Base-by-base conservation (phyloP, 2,888 invertebrate species). In the Alitta virens region DNA sequence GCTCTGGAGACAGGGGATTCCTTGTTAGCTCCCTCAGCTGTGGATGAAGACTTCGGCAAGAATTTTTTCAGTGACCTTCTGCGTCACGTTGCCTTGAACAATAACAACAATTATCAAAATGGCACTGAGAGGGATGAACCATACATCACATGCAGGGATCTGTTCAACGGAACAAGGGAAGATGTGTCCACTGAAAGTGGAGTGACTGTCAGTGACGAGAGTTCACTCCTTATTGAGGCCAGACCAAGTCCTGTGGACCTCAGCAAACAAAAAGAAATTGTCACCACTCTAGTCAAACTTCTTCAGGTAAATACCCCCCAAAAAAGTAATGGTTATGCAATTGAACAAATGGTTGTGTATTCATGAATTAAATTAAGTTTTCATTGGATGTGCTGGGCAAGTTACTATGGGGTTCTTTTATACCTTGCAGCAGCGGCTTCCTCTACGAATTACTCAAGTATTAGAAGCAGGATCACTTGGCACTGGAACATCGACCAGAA, bases 401-500 rank as follows among this genome's bases (percentile, higher is more conserved):
- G n/a, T n/a, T n/a, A n/a, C n/a, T n/a, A n/a, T n/a, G n/a, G n/a
- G n/a, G n/a, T n/a, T n/a, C n/a, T 33, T 12, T 33, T 7, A 33
- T 33, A 7, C 12, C 7, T 33, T 33, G 12, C 33, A 33, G 33
- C 33, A 33, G 33, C 49, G 64, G n/a, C 58, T 71, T 27, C 70
- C 70, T n/a, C 21, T 71, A 5, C 60, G 63, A 24, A 50, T 71
- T n/a, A 50, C 65, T 1, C 68, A 71, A 24, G 62, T 71, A 5
- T 40, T 71, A 42, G 62, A 70, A 49, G 25, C 57, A 7, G 71
- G 71, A 3, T 71, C 71, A 21, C 60, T 68, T 24, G 70, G 70
- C 26, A 65, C 59, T 16, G 68, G 64, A 9, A 69, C 69, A 12
- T 33, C 62, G 2, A 65, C 69, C 12, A 46, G 59, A n/a, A 68